These are phyloP conservation scores for Ptiloglossa arizonensis DNA, from an alignment of 1,140 invertebrate genomes.

Conservation along the genomic window DNA sequence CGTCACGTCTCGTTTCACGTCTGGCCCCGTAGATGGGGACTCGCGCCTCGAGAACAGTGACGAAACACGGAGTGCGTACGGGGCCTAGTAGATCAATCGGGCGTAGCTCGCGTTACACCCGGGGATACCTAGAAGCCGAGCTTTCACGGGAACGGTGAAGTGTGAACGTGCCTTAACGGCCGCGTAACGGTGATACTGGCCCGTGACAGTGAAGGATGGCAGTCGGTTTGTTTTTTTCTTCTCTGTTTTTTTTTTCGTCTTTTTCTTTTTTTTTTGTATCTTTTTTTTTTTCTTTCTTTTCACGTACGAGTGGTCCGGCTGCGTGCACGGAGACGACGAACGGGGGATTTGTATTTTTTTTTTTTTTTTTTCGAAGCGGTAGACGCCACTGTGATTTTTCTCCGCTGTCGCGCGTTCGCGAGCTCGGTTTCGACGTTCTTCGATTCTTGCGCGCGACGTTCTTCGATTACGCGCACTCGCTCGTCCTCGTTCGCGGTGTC, in stretches of 20 bases:
- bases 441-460: no score
- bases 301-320: background rate
- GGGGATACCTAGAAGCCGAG: slow-evolving; percentile 17
- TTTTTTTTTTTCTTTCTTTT: background rate
- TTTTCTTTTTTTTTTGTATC: background rate
- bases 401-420: no score
- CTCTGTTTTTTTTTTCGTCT: background rate
- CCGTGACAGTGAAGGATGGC: slow-evolving; percentile 59
- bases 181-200: slow-evolving; percentile 47
- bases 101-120: no score
- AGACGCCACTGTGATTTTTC: background rate
- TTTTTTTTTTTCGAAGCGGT: background rate
- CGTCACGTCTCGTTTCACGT: background rate
- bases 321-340: background rate
- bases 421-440: no score
- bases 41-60: slow-evolving; percentile 44
- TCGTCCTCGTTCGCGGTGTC: no score
- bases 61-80: slow-evolving; percentile 44
- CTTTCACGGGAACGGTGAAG: slow-evolving; percentile 52
- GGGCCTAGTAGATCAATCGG: slow-evolving; percentile 43
- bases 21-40: slow-evolving; percentile 27
- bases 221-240: slow-evolving; percentile 21
- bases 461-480: no score
- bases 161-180: slow-evolving; percentile 51
- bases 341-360: background rate